phyloP scores from a whole-genome alignment of 1,140 invertebrate species.

The Sarcophaga peregrina region DNA sequence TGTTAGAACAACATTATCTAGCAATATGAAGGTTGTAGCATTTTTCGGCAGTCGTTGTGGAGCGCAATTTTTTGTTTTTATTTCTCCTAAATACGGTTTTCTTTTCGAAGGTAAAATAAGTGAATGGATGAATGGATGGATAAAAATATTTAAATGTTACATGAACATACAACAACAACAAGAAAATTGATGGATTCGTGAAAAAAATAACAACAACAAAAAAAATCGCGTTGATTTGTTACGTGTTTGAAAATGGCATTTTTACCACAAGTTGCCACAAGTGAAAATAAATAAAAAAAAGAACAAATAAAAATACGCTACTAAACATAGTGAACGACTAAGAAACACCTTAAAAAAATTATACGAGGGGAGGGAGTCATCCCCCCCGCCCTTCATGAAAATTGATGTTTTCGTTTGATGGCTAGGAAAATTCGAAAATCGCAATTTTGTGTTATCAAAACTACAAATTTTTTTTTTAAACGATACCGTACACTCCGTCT shows the following conservation, averaged over 20 bases:
- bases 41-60: no score
- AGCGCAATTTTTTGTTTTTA: no score
- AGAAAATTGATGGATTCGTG: constrained; percentile 18
- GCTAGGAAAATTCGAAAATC: no score
- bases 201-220: neutral
- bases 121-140: neutral
- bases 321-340: neutral
- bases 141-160: neutral
- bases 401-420: no score
- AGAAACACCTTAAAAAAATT: no score
- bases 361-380: no score
- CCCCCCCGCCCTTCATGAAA: no score
- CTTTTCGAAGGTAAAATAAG: neutral
- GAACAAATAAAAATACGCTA: neutral
- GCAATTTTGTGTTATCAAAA: no score
- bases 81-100: neutral
- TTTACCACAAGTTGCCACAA: constrained; percentile 5
- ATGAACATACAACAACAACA: neutral
- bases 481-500: no score
- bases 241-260: constrained; percentile 3
- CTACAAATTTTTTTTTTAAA: no score
- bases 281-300: neutral
- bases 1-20: no score
- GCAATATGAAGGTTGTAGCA: no score
- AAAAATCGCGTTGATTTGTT: neutral